phyloP scores from a whole-genome alignment of 2,797 vertebrate genomes.

The Orientallactaga sibirica region DNA sequence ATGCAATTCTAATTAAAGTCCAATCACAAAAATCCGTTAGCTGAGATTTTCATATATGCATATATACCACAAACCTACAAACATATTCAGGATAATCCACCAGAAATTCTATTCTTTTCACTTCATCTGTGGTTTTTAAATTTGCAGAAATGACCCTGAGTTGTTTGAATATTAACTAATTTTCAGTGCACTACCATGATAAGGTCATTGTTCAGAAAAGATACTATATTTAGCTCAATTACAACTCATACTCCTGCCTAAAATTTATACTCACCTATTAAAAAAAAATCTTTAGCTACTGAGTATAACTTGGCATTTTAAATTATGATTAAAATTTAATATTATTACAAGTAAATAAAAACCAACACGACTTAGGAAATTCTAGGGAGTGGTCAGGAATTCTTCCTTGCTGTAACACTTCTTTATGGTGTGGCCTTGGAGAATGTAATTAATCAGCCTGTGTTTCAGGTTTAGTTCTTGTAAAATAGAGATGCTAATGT shows the following conservation, averaged over 20 bases:
- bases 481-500: not conserved
- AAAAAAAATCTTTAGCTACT: not conserved
- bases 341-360: not conserved
- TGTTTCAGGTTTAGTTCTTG: not conserved
- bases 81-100: conserved; percentile 53
- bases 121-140: not conserved
- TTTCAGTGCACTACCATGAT: not conserved
- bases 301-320: not conserved
- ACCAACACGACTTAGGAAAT: not conserved
- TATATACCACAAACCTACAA: conserved; percentile 60
- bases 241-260: not conserved
- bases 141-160: conserved; percentile 1
- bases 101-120: not conserved
- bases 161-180: conserved; percentile 37
- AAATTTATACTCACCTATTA: not conserved
- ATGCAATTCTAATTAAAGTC: conserved; percentile 76
- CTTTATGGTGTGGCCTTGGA: not conserved
- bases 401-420: not conserved
- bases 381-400: not conserved
- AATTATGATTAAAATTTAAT: not conserved
- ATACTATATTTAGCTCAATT: not conserved
- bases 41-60: conserved; percentile 69
- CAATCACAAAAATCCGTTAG: conserved; percentile 53
- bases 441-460: not conserved
- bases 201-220: not conserved